phyloP scores from a whole-genome alignment of 2,888 invertebrate genomes.

The Anoplius nigerrimus region DNA sequence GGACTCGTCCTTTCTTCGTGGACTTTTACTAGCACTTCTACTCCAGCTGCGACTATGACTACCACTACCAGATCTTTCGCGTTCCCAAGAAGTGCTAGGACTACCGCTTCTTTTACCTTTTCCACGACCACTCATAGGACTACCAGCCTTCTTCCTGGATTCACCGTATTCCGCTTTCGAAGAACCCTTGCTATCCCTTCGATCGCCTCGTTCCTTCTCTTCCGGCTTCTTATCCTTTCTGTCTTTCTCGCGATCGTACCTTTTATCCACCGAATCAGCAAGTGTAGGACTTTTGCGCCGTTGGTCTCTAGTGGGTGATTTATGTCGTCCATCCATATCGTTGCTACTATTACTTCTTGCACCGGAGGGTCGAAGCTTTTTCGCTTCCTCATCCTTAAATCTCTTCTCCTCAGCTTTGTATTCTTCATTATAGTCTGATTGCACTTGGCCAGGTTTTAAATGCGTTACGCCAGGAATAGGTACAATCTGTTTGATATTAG shows the following conservation, averaged over 20 bases:
- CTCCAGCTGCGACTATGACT: conserved; percentile 67
- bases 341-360: conserved; percentile 39
- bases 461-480: too few species aligned
- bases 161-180: conserved; percentile 49
- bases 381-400: conserved; percentile 18
- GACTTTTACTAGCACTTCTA: conserved; percentile 67
- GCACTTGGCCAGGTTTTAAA: neutral
- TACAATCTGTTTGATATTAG: too few species aligned
- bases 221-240: conserved; percentile 52
- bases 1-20: conserved; percentile 60
- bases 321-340: conserved; percentile 27
- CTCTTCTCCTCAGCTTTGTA: conserved; percentile 23
- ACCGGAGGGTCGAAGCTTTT: conserved; percentile 15
- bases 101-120: conserved; percentile 49
- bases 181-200: conserved; percentile 27
- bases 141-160: conserved; percentile 55
- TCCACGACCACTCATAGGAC: conserved; percentile 46
- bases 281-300: conserved; percentile 56
- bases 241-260: conserved; percentile 56
- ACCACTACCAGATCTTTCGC: conserved; percentile 59
- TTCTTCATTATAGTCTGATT: conserved; percentile 26
- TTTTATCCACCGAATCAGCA: conserved; percentile 56
- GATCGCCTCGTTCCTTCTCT: conserved; percentile 37
- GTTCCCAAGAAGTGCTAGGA: conserved; percentile 61
- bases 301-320: conserved; percentile 56